A percentile compares a stretch with the other conserved stretches of the same genome.
Conservation (phyloP, 2,797 vertebrate species). For the Anguilla obscura region DNA sequence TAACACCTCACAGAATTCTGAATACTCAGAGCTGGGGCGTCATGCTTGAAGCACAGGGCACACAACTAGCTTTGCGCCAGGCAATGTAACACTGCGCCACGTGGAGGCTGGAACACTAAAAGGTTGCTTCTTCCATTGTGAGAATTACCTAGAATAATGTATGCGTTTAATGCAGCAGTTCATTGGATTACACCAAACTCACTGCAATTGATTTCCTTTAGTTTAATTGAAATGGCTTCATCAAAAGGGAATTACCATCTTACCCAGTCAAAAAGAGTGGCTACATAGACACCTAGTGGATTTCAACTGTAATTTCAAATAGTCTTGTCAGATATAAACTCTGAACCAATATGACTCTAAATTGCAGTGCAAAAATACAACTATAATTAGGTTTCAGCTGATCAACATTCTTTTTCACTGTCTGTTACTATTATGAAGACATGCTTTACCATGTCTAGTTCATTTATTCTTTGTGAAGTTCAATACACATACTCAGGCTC, state of each 20-base stretch:
- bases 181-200: not conserved
- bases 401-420: not conserved
- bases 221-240: not conserved
- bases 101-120: not conserved
- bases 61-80: not conserved
- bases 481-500: not conserved
- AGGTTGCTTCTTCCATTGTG: not conserved
- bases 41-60: not conserved
- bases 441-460: not conserved
- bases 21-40: not conserved
- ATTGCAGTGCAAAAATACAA: not conserved
- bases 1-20: not conserved
- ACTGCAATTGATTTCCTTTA: not conserved
- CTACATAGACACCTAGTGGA: not conserved
- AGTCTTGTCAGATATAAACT: not conserved
- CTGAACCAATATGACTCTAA: not conserved
- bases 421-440: not conserved
- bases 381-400: not conserved
- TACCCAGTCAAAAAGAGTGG: not conserved
- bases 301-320: not conserved
- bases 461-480: not conserved
- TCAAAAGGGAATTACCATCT: not conserved
- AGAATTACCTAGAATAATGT: not conserved
- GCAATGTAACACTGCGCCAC: not conserved
- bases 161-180: not conserved